Percentiles rank a stretch among this genome's conserved stretches.
These are phyloP conservation scores for Megalonaias nervosa DNA, from an alignment of 1,140 invertebrate species.

Conservation along the genomic window DNA sequence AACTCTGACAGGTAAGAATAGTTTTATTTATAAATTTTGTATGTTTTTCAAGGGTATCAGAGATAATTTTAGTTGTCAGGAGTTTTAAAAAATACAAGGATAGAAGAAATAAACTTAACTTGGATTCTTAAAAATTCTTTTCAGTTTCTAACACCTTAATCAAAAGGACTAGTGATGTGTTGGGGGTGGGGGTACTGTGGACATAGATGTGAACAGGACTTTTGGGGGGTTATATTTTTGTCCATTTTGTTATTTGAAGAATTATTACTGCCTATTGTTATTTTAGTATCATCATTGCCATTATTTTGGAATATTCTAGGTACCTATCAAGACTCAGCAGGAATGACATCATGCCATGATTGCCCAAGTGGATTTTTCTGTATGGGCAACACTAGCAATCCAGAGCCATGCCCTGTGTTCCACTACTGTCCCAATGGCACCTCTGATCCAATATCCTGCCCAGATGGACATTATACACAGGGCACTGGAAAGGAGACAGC, in stretches of 20 bases:
- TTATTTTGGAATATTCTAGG: slow-evolving; percentile 36
- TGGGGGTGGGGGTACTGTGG: not conserved
- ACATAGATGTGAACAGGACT: no score
- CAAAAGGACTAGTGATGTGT: not conserved
- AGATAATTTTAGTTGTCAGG: no score
- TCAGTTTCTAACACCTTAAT: not conserved
- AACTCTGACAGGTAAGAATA: no score
- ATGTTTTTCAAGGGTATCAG: no score
- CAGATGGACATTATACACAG: slow-evolving; percentile 60
- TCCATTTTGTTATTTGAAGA: no score
- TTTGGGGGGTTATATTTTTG: no score
- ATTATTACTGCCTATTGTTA: no score
- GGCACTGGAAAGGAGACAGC: slow-evolving; percentile 34
- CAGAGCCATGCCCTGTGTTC: slow-evolving; percentile 55
- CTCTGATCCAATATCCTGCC: slow-evolving; percentile 52
- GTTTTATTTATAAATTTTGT: no score
- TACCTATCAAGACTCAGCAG: slow-evolving; percentile 56
- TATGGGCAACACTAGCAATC: slow-evolving; percentile 52
- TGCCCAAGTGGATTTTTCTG: slow-evolving; percentile 63
- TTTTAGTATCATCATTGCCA: not conserved
- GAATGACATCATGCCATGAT: slow-evolving; percentile 42
- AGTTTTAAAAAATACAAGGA: no score
- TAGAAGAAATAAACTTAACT: no score
- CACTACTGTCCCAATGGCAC: slow-evolving; percentile 63
- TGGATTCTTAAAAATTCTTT: no score